Base-by-base conservation (phyloP, 2,888 invertebrate species). In the Taphrorychus bicolor region DNA sequence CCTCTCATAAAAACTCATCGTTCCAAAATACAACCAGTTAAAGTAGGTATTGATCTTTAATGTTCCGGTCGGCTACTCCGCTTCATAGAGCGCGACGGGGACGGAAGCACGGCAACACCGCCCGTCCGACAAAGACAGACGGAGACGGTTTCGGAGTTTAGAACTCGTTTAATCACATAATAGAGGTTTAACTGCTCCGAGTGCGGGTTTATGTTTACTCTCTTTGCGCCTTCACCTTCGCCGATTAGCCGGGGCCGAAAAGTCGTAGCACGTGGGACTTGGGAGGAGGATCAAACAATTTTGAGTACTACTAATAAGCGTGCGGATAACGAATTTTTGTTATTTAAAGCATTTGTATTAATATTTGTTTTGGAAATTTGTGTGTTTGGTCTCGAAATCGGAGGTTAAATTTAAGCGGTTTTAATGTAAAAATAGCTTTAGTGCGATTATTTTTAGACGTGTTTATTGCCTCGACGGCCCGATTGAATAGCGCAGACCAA, bases 141-240 rank as follows among this genome's bases (percentile, higher is more conserved):
- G 19, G 4, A 54, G 21, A 19, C 59, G 24, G 59, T 53, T 59
- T 59, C 54, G 54, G 51, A 56, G 60, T 66, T 66, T 60, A 49
- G 66, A 66, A 56, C 66, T 66, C 60, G 60, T 56, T 66, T 66
- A 66, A 66, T 66, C 66, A 49, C 60, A 66, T 66, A 66, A 66
- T 66, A 66, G 66, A 60, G 60, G 60, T 56, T 66, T 66, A 66
- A 66, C 66, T 66, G 56, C 51, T 42, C 59, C 18, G 24, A 59
- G 59, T 49, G 45, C 59, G 66, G 59, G 48, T 59, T 59, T 66
- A 59, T 59, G 59, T 65, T 65, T 58, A 45, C 59, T 65, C 63
- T 64, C 63, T 59, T 65, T 65, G 59, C 64, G 64, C 41, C 59
- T 45, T 32, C 32, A 24, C 54, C 32, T 54, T 51, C 51, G 51